Evolutionary conservation across 2,113 vertebrate genomes (phyloP).

Genomic region (Passer montanus): DNA sequence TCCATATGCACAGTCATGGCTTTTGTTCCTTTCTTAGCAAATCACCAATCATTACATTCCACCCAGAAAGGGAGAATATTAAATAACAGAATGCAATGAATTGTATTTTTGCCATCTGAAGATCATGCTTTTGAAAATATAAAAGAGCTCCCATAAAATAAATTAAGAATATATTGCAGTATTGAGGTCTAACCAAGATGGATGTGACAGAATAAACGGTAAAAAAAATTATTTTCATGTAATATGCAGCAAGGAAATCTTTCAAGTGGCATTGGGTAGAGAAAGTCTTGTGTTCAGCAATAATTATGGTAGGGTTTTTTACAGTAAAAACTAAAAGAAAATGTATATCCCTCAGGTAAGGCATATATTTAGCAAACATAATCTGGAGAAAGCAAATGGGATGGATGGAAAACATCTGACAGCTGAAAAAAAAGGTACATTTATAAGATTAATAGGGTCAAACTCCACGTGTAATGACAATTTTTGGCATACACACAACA

Average conservation of each 20-base stretch:
- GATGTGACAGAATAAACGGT: not conserved
- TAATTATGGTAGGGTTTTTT: not conserved
- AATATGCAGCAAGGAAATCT: not conserved
- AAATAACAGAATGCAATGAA: not conserved
- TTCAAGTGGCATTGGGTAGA: not conserved
- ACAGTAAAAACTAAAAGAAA: not conserved
- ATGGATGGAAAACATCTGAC: not conserved
- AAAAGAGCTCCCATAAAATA: not conserved
- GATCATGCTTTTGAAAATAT: not conserved
- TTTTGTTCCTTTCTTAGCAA: not conserved
- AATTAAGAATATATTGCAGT: not conserved
- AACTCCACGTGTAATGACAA: not conserved
- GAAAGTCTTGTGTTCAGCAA: not conserved
- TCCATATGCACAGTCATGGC: not conserved
- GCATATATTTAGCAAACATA: not conserved
- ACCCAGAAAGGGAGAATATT: not conserved
- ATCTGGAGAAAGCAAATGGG: not conserved
- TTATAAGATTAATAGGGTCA: not conserved
- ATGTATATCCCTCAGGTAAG: not conserved
- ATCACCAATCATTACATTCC: not conserved
- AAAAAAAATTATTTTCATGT: not conserved
- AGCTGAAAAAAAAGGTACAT: not conserved
- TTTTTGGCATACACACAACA: not conserved
- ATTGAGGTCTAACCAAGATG: not conserved
- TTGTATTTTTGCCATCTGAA: not conserved